These are phyloP conservation scores for Anaspis maculata DNA, from an alignment of 2,888 invertebrate species.

Conservation along the genomic window DNA sequence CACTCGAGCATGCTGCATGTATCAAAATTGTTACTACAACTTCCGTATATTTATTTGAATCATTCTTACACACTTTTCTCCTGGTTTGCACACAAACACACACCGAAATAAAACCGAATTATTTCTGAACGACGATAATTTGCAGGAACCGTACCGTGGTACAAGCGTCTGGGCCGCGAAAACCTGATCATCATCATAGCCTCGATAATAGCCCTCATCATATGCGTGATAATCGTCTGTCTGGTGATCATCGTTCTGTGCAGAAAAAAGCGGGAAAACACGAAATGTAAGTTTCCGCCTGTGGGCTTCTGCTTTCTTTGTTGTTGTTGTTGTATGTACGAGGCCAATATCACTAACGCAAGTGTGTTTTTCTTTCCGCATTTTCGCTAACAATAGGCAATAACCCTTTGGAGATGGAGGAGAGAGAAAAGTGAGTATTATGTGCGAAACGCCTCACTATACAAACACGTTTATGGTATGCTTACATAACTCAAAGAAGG, in stretches of 20 bases:
- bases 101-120: no score
- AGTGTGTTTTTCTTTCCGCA: conserved; percentile 25
- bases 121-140: no score
- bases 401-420: conserved; percentile 73
- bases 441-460: background rate
- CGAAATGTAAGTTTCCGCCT: conserved; percentile 75
- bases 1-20: conserved; percentile 22
- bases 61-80: conserved; percentile 26
- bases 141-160: conserved; percentile 56
- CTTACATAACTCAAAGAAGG: no score
- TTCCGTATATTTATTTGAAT: background rate
- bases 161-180: conserved; percentile 62
- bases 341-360: no score
- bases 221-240: conserved; percentile 77
- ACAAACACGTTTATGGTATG: no score
- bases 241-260: conserved; percentile 81
- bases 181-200: conserved; percentile 68
- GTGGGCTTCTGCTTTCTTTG: conserved; percentile 5
- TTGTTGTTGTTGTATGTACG: conserved; percentile 6
- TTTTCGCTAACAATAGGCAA: conserved; percentile 57
- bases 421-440: conserved; percentile 74
- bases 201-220: conserved; percentile 57
- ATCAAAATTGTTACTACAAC: background rate
- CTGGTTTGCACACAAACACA: conserved; percentile 26
- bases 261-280: conserved; percentile 69